These are phyloP conservation scores for Pollimyrus isidori DNA, from an alignment of 2,113 vertebrate species.

Conservation along the genomic window DNA sequence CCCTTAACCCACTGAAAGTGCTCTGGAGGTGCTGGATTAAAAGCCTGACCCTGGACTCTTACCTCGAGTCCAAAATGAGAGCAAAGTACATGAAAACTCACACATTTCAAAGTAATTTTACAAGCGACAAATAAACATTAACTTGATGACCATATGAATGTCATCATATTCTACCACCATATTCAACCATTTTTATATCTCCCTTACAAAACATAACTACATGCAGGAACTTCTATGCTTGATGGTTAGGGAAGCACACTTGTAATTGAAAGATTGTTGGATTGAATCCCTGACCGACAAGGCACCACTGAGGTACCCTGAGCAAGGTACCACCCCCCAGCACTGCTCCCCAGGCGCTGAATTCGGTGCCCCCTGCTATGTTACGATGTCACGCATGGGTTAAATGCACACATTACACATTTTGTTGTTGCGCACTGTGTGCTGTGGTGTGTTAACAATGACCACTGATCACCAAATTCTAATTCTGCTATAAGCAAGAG, in stretches of 20 bases:
- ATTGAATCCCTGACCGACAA: no score
- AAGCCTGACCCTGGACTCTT: neutral
- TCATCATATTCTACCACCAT: neutral
- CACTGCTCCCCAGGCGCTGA: no score
- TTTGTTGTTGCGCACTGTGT: no score
- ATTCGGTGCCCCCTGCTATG: no score
- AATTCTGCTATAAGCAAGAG: neutral
- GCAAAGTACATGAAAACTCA: neutral
- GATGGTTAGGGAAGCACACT: no score
- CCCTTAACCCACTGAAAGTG: neutral
- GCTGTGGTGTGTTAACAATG: no score
- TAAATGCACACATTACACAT: no score
- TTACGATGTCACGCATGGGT: no score
- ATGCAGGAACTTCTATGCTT: neutral
- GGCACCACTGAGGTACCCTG: no score
- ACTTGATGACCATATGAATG: neutral
- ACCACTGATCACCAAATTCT: no score
- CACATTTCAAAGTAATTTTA: neutral
- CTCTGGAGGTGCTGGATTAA: neutral
- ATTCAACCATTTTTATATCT: neutral
- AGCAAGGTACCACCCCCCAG: no score
- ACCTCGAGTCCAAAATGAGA: neutral
- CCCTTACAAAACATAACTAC: neutral
- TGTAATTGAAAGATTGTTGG: no score
- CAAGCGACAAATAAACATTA: neutral